Percentiles rank a stretch among this genome's conserved stretches.
These are phyloP conservation scores for Diorhabda elongata DNA, from an alignment of 1,140 invertebrate genomes.

Conservation along the genomic window DNA sequence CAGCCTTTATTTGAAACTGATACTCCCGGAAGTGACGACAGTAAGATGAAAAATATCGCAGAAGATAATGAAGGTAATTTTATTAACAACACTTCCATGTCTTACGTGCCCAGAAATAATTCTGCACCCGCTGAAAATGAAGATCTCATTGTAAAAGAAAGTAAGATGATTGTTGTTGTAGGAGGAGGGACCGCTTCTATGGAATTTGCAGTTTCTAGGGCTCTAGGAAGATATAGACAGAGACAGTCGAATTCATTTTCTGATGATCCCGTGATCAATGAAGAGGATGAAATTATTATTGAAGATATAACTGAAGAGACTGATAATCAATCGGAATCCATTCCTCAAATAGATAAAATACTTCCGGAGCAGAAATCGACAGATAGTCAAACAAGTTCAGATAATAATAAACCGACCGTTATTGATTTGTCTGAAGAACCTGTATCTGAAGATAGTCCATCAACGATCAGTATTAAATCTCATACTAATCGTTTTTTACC, in stretches of 20 bases:
- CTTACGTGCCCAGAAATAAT: slow-evolving; percentile 66
- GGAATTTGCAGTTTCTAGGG: slow-evolving; percentile 80
- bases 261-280: slow-evolving; percentile 57
- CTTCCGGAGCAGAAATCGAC: slow-evolving; percentile 42
- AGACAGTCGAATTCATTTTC: slow-evolving; percentile 66
- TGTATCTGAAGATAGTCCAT: slow-evolving; percentile 58
- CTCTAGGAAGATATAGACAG: slow-evolving; percentile 75
- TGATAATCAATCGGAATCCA: slow-evolving; percentile 40
- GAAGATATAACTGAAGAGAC: slow-evolving; percentile 46
- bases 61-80: slow-evolving; percentile 59
- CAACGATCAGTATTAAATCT: slow-evolving; percentile 56
- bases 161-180: slow-evolving; percentile 49
- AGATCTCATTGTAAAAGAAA: slow-evolving; percentile 43
- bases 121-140: slow-evolving; percentile 52
- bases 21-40: slow-evolving; percentile 48
- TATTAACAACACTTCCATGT: slow-evolving; percentile 55
- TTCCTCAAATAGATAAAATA: slow-evolving; percentile 24
- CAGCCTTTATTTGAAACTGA: slow-evolving; percentile 47
- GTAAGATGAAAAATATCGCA: slow-evolving; percentile 42
- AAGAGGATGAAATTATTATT: slow-evolving; percentile 50
- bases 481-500: slow-evolving; percentile 58
- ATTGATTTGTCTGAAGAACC: slow-evolving; percentile 29
- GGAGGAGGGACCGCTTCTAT: slow-evolving; percentile 60
- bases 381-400: slow-evolving; percentile 46
- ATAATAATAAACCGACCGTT: slow-evolving; percentile 32